A percentile compares a stretch with the other conserved stretches of the same genome.
These are phyloP conservation scores for Lasius fuliginosus DNA, from an alignment of 2,888 invertebrate genomes.

Conservation along the genomic window DNA sequence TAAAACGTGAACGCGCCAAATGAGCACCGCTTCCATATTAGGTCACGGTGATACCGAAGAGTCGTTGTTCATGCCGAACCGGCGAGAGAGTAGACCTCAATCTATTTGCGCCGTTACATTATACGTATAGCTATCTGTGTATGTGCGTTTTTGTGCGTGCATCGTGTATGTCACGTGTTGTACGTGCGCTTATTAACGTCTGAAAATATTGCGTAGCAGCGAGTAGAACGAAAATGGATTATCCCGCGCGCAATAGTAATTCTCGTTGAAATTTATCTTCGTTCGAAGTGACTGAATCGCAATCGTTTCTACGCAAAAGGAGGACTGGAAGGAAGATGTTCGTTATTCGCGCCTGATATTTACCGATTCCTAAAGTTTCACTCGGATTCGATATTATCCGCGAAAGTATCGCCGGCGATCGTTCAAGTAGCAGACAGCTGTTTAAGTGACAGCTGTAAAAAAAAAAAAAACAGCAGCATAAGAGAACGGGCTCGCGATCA, in stretches of 20 bases:
- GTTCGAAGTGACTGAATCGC: not conserved
- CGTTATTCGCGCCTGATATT: not conserved
- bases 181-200: slow-evolving; percentile 52
- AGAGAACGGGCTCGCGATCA: slow-evolving; percentile 62
- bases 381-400: not conserved
- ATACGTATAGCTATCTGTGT: not conserved
- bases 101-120: slow-evolving; percentile 66
- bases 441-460: not conserved
- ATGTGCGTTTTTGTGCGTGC: not conserved
- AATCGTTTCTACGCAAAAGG: not conserved
- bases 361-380: not conserved
- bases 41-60: slow-evolving; percentile 65
- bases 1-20: slow-evolving; percentile 81
- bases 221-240: slow-evolving; percentile 31
- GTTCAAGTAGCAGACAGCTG: not conserved
- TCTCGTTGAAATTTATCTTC: slow-evolving; percentile 37
- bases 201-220: slow-evolving; percentile 48
- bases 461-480: not conserved
- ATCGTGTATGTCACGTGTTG: slow-evolving; percentile 37
- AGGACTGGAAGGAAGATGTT: not conserved
- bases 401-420: not conserved
- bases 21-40: slow-evolving; percentile 79
- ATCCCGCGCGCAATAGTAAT: slow-evolving; percentile 34
- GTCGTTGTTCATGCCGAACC: slow-evolving; percentile 52
- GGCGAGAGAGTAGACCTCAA: slow-evolving; percentile 63